Evolutionary conservation across 2,797 vertebrate genomes (phyloP).

Genomic region (Sebastes kiyomatsui): DNA sequence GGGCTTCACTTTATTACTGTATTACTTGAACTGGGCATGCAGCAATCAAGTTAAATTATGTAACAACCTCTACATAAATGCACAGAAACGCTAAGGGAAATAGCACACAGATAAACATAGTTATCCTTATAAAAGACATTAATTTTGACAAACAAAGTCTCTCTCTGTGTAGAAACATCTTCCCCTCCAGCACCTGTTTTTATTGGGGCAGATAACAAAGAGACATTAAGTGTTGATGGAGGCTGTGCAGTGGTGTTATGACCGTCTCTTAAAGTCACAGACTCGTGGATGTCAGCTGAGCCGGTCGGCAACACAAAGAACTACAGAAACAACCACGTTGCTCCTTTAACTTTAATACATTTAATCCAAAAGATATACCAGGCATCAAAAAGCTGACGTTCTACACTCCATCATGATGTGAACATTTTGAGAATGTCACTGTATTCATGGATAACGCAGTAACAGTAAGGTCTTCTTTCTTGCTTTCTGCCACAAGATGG

Average conservation of each 20-base stretch:
- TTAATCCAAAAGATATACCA: neutral
- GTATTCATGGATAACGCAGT: neutral
- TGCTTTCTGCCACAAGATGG: slow-evolving; percentile 58
- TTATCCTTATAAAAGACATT: neutral
- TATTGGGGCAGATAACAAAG: slow-evolving; percentile 51
- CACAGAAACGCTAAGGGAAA: neutral
- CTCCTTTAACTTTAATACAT: neutral
- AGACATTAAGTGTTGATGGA: slow-evolving; percentile 38
- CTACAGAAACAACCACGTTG: neutral
- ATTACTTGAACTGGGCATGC: neutral
- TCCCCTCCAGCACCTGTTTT: slow-evolving; percentile 35
- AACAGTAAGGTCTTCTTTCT: neutral
- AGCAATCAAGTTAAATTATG: neutral
- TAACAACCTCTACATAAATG: neutral
- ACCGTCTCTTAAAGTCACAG: slow-evolving; percentile 38
- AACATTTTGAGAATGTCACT: neutral
- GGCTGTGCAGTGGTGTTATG: slow-evolving; percentile 6
- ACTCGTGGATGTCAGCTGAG: slow-evolving; percentile 56
- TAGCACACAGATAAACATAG: neutral
- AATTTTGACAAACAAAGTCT: neutral
- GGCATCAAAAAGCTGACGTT: neutral
- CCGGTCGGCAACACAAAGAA: slow-evolving; percentile 5
- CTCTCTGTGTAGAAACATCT: slow-evolving; percentile 9
- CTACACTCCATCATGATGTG: neutral
- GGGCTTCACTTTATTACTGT: neutral